These are phyloP conservation scores for Venusia cambrica DNA, from an alignment of 2,888 invertebrate genomes.

Conservation along the genomic window DNA sequence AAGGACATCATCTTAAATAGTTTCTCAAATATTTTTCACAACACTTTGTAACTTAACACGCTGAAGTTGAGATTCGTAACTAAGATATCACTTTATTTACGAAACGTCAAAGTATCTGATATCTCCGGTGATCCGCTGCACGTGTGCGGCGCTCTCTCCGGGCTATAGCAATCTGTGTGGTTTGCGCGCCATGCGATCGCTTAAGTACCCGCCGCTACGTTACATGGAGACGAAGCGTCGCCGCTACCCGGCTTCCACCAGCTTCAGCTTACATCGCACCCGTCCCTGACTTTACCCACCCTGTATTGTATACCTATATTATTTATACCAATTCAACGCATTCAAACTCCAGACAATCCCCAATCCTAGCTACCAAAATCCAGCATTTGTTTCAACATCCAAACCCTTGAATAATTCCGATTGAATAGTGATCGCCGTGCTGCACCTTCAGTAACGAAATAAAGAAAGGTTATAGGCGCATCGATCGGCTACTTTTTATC, in stretches of 20 bases:
- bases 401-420: conserved; percentile 28
- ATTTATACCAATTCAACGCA: no score
- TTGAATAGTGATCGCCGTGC: conserved; percentile 36
- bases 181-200: conserved; percentile 42
- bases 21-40: conserved; percentile 50
- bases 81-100: conserved; percentile 76
- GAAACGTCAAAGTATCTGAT: conserved; percentile 71
- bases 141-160: conserved; percentile 76
- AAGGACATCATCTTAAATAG: conserved; percentile 69
- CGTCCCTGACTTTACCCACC: conserved; percentile 26
- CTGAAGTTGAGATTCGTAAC: conserved; percentile 75
- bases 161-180: conserved; percentile 65
- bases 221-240: conserved; percentile 72
- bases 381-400: conserved; percentile 20
- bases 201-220: conserved; percentile 63
- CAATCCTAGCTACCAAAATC: no score
- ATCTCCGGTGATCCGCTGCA: conserved; percentile 73
- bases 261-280: conserved; percentile 42
- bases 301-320: no score
- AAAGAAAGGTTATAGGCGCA: conserved; percentile 67
- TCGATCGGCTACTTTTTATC: conserved; percentile 69
- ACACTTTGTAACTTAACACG: conserved; percentile 72
- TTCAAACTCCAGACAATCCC: no score
- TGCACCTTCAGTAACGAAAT: conserved; percentile 55
- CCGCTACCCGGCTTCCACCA: conserved; percentile 52